Evolutionary conservation across 2,888 invertebrate genomes (phyloP).

Genomic region (Thecocarcelia acutangulata): DNA sequence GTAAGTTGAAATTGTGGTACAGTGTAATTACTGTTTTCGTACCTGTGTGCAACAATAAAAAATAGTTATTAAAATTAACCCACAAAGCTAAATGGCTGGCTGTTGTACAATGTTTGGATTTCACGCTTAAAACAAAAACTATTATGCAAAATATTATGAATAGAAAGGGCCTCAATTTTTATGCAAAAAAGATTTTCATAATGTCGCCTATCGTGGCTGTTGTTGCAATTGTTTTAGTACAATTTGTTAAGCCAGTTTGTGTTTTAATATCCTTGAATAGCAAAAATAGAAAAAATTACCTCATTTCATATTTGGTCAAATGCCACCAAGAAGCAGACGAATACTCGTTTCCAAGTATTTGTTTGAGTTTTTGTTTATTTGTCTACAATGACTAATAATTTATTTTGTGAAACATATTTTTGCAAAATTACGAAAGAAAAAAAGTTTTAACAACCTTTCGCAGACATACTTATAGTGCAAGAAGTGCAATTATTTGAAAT

Average conservation of each 20-base stretch:
- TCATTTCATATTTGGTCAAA: constrained; percentile 62
- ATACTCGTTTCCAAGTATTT: constrained; percentile 7
- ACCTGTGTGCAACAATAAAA: too few relatives aligned
- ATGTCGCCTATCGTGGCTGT: not conserved
- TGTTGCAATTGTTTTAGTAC: not conserved
- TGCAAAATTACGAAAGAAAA: not conserved
- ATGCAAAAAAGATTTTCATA: constrained; percentile 39
- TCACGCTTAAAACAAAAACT: not conserved
- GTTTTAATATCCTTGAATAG: constrained; percentile 50
- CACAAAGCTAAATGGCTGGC: too few relatives aligned
- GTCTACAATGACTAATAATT: constrained; percentile 44
- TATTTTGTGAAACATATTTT: constrained; percentile 35
- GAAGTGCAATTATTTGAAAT: constrained; percentile 41
- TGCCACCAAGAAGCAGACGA: constrained; percentile 43
- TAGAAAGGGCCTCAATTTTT: not conserved
- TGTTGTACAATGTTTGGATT: too few relatives aligned
- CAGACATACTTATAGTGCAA: constrained; percentile 44
- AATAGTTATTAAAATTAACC: too few relatives aligned
- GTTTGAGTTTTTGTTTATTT: constrained; percentile 4
- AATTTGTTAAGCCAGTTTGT: not conserved
- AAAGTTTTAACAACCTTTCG: constrained; percentile 37
- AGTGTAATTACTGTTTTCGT: too few relatives aligned
- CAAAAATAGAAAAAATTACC: constrained; percentile 60
- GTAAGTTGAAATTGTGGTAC: too few relatives aligned
- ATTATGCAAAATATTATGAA: constrained; percentile 13